Conservation (phyloP, 2,113 vertebrate species). For the Brienomyrus longianalis region DNA sequence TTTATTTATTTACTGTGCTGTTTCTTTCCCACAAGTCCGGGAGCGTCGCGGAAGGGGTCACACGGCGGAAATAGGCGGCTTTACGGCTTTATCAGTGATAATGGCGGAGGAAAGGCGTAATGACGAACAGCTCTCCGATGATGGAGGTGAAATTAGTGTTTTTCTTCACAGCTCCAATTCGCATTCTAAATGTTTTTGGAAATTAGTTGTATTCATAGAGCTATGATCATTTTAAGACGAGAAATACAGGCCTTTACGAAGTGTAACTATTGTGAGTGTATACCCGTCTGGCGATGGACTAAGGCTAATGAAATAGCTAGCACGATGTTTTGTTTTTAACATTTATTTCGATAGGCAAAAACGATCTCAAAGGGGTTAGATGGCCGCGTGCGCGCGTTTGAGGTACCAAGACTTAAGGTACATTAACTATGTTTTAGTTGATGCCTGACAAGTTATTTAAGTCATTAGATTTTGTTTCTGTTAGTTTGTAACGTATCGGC, state of each 20-base stretch:
- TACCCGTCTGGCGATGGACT: not conserved
- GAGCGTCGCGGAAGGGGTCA: not conserved
- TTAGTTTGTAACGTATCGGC: not conserved
- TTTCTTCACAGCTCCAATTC: conserved; percentile 25
- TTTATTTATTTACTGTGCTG: not conserved
- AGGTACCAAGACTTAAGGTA: not conserved
- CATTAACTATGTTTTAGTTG: not conserved
- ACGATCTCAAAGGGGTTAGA: not conserved
- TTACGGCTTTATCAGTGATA: conserved; percentile 19
- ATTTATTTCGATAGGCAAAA: not conserved
- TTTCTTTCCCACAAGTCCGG: not conserved
- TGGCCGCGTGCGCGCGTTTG: not conserved
- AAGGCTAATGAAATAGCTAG: not conserved
- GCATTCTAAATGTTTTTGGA: not conserved
- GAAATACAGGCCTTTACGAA: not conserved
- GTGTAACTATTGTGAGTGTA: not conserved
- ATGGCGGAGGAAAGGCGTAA: conserved; percentile 54
- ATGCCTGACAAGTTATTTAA: not conserved
- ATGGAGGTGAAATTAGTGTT: conserved; percentile 61
- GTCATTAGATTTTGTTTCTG: not conserved
- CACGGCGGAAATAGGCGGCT: not conserved
- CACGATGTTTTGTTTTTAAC: not conserved
- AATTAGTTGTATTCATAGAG: not conserved
- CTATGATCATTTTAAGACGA: not conserved
- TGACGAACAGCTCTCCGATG: conserved; percentile 33